Evolutionary conservation across 2,797 vertebrate species (phyloP), one percentile per base, ranked within the genome.

Genomic region (Anniella stebbinsi): DNA sequence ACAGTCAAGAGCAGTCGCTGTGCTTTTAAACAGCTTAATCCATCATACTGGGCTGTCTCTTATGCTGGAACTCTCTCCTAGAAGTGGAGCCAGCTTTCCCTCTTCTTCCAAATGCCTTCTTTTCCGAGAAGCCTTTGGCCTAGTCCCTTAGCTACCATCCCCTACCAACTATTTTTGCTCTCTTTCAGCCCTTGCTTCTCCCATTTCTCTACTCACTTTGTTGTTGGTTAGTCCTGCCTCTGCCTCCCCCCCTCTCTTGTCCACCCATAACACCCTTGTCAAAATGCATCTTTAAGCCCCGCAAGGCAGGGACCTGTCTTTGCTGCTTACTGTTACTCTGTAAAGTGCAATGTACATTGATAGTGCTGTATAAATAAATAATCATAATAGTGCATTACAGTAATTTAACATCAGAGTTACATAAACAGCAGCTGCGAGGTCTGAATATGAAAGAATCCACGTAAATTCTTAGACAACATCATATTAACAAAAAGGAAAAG

Each of bases 401-500:
- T 48, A 78, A 76, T 36, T 87, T 87, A 87, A 72, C 54, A 87
- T 33, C 57, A 63, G 13, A 38, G 38, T 66, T 85, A 72, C 69
- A 23, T 66, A 87, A 78, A 66, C 73, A 63, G 38, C 17, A 67
- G 21, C n/a, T 45, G 41, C 28, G 66, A 25, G 57, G 73, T 30
- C 41, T 36, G 11, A 67, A 30, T 54, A 80, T 90, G 72, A 83
- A 83, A 51, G 63, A 84, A 41, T 84, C 73, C 3, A 60, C 92
- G 36, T 38, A 86, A 90, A 86, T 2, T 21, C 41, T 87, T 7
- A 72, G 73, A 82, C 76, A 73, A 57, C 78, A 93, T 88, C 0
- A 63, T 63, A 87, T 63, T 86, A 93, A 93, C 60, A 23, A 84
- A 90, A 91, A 36, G 21, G 41, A 89, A 18, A 91, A 75, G 91